A percentile compares a stretch with the other conserved stretches of the same genome.
phyloP scores from a whole-genome alignment of 2,113 vertebrate genomes.

The Nestor notabilis region DNA sequence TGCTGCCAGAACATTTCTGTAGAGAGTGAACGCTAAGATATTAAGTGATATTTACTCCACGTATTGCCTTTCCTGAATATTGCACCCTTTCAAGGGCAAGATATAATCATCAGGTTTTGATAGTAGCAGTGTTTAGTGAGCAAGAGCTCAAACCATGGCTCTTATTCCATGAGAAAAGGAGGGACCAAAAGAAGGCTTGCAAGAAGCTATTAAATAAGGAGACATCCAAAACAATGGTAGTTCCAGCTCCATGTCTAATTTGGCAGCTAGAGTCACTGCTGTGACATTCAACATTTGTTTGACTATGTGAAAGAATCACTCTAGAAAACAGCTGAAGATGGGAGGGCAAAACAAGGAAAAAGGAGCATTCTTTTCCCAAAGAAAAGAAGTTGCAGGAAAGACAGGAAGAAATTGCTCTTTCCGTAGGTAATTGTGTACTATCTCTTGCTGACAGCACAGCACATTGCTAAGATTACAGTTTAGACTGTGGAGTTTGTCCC shows the following conservation, averaged over 20 bases:
- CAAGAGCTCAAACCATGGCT: background rate
- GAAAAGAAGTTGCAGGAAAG: background rate
- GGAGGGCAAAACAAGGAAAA: background rate
- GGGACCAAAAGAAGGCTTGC: rapidly evolving
- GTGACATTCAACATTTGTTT: background rate
- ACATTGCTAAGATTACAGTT: constrained; percentile 7
- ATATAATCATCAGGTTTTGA: background rate
- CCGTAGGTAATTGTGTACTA: background rate
- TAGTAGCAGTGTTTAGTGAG: background rate
- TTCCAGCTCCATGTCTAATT: background rate
- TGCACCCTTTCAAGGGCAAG: background rate
- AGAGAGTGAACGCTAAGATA: background rate
- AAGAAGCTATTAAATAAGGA: background rate
- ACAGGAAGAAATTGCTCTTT: background rate
- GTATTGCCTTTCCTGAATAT: background rate
- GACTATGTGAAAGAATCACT: background rate
- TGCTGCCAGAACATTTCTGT: background rate
- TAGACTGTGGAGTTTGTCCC: background rate
- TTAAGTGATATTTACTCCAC: background rate
- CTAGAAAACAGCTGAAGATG: background rate
- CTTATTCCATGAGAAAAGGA: background rate
- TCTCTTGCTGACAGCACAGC: background rate
- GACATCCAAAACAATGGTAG: background rate
- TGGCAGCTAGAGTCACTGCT: background rate
- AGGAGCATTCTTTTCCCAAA: background rate